A percentile compares a stretch with the other conserved stretches of the same genome.
Evolutionary conservation across 2,888 invertebrate genomes (phyloP).

Genomic region (Callosobruchus maculatus): DNA sequence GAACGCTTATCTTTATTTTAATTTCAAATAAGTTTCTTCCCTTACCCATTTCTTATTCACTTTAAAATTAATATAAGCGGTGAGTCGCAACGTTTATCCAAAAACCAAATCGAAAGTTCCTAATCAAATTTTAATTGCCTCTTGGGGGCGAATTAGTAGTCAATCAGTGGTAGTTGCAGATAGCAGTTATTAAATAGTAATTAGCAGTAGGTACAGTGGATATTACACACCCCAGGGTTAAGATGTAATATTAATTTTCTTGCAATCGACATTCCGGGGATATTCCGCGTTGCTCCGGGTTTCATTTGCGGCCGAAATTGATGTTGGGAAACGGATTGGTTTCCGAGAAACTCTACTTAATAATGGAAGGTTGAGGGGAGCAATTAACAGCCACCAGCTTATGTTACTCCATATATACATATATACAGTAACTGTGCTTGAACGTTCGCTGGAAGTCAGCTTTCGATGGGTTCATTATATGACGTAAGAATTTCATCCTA

Average conservation of each 20-base stretch:
- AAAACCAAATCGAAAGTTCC: conserved; percentile 1
- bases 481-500: too few relatives aligned
- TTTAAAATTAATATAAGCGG: background rate
- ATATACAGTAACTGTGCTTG: background rate
- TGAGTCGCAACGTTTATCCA: background rate
- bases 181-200: conserved; percentile 50
- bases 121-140: conserved; percentile 50
- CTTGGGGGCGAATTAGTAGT: conserved; percentile 47
- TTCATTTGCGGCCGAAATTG: background rate
- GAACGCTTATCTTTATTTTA: background rate
- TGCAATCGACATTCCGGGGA: conserved; percentile 24
- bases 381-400: background rate
- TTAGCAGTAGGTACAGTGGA: conserved; percentile 45
- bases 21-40: background rate
- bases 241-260: conserved; percentile 46
- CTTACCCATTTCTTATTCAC: background rate
- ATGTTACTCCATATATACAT: background rate
- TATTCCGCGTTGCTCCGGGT: background rate
- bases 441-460: background rate
- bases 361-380: background rate
- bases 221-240: conserved; percentile 40
- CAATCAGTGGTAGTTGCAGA: conserved; percentile 46
- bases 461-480: too few relatives aligned
- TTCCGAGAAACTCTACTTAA: background rate
- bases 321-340: background rate